A percentile compares a stretch with the other conserved stretches of the same genome.
These are phyloP conservation scores for Ellobium chinense DNA, from an alignment of 2,888 invertebrate genomes.

Conservation along the genomic window DNA sequence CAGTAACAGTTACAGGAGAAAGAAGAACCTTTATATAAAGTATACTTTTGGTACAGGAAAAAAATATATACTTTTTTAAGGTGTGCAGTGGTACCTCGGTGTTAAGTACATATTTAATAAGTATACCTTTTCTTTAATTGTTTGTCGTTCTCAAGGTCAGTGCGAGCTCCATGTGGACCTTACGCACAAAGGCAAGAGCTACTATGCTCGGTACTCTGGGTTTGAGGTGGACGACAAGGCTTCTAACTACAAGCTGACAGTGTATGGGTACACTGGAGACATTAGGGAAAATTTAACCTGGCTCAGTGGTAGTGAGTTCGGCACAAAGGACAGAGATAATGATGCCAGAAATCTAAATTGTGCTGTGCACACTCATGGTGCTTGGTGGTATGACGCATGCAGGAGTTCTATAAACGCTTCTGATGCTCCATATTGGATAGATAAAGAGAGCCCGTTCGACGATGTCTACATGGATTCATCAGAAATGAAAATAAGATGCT, in stretches of 20 bases:
- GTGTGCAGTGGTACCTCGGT: too few species aligned
- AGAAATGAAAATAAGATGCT: constrained; percentile 19
- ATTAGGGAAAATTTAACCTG: not conserved
- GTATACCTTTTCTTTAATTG: too few species aligned
- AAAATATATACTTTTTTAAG: too few species aligned
- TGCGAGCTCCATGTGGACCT: constrained; percentile 2
- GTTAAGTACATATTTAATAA: too few species aligned
- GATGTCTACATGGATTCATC: not conserved
- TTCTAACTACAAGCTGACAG: not conserved
- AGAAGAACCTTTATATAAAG: too few species aligned
- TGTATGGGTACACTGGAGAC: not conserved
- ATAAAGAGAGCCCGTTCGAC: not conserved
- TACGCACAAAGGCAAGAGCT: not conserved
- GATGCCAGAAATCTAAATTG: not conserved
- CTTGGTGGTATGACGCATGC: constrained; percentile 13
- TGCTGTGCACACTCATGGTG: not conserved
- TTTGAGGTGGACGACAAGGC: not conserved
- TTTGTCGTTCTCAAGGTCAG: too few species aligned
- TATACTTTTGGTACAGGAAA: too few species aligned
- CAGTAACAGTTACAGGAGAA: too few species aligned
- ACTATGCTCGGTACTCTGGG: not conserved
- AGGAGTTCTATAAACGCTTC: not conserved
- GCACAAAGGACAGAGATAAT: constrained; percentile 3
- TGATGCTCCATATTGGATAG: not conserved
- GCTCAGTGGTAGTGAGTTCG: not conserved